Conservation (phyloP, 2,888 invertebrate species). For the Pharmacophagus antenor region DNA sequence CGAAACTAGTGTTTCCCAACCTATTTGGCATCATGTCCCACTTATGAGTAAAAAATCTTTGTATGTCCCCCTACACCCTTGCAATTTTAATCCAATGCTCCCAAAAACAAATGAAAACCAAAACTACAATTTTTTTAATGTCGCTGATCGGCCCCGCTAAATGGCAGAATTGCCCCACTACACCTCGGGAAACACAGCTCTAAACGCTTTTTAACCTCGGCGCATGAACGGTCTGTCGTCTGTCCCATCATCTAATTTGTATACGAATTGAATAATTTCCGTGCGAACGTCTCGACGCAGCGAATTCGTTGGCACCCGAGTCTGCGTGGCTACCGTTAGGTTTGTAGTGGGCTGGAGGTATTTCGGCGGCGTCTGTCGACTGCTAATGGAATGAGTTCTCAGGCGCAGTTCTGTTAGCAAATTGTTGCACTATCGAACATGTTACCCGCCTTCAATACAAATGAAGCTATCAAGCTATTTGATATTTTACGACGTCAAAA, state of each 20-base stretch:
- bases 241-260: conserved; percentile 11
- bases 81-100: too few relatives aligned
- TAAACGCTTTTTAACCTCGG: background rate
- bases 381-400: conserved; percentile 5
- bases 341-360: conserved; percentile 40
- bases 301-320: background rate
- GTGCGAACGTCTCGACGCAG: conserved; percentile 3
- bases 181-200: too few relatives aligned
- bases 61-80: too few relatives aligned
- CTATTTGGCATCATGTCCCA: too few relatives aligned
- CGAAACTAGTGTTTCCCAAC: too few relatives aligned
- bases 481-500: too few relatives aligned
- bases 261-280: conserved; percentile 14
- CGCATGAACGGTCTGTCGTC: background rate
- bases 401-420: conserved; percentile 5
- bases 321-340: conserved; percentile 18
- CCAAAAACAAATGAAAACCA: too few relatives aligned
- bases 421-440: background rate
- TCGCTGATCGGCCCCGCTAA: too few relatives aligned
- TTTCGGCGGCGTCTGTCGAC: conserved; percentile 46
- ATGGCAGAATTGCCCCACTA: too few relatives aligned
- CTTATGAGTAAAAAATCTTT: too few relatives aligned
- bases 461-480: background rate
- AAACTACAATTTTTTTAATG: too few relatives aligned
- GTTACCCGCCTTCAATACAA: background rate